phyloP scores from a whole-genome alignment of 2,797 vertebrate genomes.

The Psittacula echo region DNA sequence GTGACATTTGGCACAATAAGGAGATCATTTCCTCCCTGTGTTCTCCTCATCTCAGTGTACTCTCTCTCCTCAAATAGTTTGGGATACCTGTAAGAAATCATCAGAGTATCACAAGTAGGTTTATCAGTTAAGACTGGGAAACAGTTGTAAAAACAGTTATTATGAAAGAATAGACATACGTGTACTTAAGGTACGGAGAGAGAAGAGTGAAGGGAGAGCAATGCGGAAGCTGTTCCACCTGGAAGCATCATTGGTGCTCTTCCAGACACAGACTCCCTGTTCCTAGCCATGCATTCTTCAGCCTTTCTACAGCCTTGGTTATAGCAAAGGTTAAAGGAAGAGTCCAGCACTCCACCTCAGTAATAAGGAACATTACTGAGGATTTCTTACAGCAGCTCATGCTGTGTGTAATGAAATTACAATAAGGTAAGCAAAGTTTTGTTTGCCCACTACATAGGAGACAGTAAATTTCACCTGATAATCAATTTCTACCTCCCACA shows the following conservation, averaged over 20 bases:
- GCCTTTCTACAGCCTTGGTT: too few relatives aligned
- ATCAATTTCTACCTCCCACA: not conserved
- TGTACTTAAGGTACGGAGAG: not conserved
- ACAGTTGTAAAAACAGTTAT: not conserved
- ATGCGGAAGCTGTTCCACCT: fast-evolving
- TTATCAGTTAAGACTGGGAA: not conserved
- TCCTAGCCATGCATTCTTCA: fast-evolving
- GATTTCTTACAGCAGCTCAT: not conserved
- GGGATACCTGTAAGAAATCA: not conserved
- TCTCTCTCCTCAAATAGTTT: not conserved
- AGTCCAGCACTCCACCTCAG: not conserved
- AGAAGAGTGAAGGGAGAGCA: not conserved
- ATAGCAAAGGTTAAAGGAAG: not conserved
- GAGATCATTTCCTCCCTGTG: fast-evolving
- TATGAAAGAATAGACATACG: not conserved
- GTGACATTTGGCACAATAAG: not conserved
- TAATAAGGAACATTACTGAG: not conserved
- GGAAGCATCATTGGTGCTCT: not conserved
- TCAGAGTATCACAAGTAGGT: not conserved
- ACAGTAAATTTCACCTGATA: not conserved
- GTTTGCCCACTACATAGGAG: not conserved
- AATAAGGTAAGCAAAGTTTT: not conserved
- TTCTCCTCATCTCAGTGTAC: not conserved
- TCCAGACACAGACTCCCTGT: not conserved
- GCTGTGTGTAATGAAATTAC: not conserved